These are phyloP conservation scores for Mormyrus hasselquistii DNA, from an alignment of 2,797 vertebrate species.

Conservation along the genomic window DNA sequence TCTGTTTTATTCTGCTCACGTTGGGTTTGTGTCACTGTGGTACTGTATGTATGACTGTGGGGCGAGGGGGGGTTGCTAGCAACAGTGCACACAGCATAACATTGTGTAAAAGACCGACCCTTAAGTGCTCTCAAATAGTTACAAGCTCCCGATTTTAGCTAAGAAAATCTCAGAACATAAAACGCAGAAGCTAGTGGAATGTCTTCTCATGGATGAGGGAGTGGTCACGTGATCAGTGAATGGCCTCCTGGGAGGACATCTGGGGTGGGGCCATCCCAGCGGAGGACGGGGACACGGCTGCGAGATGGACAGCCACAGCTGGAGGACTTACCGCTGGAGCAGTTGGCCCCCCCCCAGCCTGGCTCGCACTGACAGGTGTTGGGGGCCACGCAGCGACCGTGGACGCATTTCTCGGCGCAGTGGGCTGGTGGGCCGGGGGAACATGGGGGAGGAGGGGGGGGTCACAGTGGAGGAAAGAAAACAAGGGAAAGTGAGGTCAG, in stretches of 20 bases:
- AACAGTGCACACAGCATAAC: background rate
- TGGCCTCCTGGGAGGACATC: background rate
- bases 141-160: background rate
- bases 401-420: slow-evolving; percentile 88
- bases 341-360: slow-evolving; percentile 93
- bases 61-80: background rate
- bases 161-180: background rate
- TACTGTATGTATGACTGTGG: background rate
- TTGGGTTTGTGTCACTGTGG: background rate
- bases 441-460: slow-evolving; percentile 17
- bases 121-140: background rate
- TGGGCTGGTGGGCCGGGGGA: slow-evolving; percentile 64
- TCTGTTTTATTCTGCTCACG: background rate
- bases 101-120: background rate
- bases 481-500: slow-evolving; percentile 38
- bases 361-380: slow-evolving; percentile 99
- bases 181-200: background rate
- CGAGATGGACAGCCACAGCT: slow-evolving; percentile 66
- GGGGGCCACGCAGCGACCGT: slow-evolving; percentile 88
- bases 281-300: background rate
- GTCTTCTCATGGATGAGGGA: background rate
- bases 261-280: background rate
- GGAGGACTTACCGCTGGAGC: slow-evolving; percentile 92
- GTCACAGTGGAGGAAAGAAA: slow-evolving; percentile 45
- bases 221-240: background rate